phyloP scores from a whole-genome alignment of 2,113 vertebrate species.

The Porphyrio hochstetteri region DNA sequence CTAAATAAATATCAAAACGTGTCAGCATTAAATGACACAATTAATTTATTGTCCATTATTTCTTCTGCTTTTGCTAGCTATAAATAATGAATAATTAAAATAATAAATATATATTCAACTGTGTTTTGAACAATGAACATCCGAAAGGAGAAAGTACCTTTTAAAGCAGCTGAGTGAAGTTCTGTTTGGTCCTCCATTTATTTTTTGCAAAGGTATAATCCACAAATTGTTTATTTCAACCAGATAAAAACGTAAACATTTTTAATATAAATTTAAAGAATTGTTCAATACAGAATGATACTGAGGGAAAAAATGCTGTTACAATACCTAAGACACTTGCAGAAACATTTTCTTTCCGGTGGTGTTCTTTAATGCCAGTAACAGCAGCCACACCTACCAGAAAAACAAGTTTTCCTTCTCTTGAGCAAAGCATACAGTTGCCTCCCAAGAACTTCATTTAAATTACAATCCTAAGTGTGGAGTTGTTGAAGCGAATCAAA shows the following conservation, averaged over 20 bases:
- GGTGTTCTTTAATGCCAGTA: neutral
- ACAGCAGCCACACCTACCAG: conserved; percentile 42
- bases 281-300: neutral
- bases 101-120: neutral
- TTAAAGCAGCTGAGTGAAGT: neutral
- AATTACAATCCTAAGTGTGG: neutral
- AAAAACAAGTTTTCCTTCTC: conserved; percentile 48
- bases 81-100: neutral
- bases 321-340: neutral
- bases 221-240: neutral
- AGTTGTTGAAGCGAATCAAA: neutral
- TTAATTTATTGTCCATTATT: neutral
- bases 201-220: neutral
- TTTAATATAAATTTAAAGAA: neutral
- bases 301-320: neutral
- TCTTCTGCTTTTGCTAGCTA: neutral
- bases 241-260: neutral
- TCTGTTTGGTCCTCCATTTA: neutral
- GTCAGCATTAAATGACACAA: neutral
- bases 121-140: neutral
- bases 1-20: neutral
- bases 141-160: neutral
- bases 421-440: neutral
- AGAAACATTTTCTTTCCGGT: neutral
- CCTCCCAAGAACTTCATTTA: neutral